Base-by-base conservation (phyloP, 2,888 invertebrate species). In the Hecatera dysodea region DNA sequence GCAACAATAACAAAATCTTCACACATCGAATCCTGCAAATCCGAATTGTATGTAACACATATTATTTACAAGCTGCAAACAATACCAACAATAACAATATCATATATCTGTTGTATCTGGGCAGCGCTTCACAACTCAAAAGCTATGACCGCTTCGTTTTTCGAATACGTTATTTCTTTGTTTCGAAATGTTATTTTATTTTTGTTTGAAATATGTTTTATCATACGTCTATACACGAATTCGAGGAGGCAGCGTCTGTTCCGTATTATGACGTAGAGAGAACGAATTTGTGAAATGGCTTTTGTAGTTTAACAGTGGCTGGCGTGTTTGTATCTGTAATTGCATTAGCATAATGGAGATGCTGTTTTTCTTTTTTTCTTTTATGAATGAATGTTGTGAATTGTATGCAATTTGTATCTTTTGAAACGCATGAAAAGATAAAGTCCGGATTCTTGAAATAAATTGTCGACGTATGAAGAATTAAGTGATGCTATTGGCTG, bases 111-210 rank as follows among this genome's bases (percentile, higher is more conserved):
- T 17, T 56, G 53, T 62, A 65, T 77, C 61, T 59, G 53, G 17
- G 6, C 55, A 57, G 24, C 2, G 39, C 22, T n/a, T 52, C 63
- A 64, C 67, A 55, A n/a, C 61, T 67, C 46, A 8, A 44, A 50
- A 67, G 53, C 61, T 59, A 67, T 59, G 62, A 62, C 46, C 67
- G 67, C 33, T 67, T 24, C 62, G 67, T 55, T 76, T 62, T 72
- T 17, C 65, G 67, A 72, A 81, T 79, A 62, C 65, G 59, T 65
- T 81, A 81, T 72, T 64, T 71, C 77, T 64, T 78, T 81, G 72
- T 81, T 78, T 75, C 42, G 27, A 48, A n/a, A n/a, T 50, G 53
- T 27, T 61, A 44, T 77, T 79, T 61, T 79, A 64, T 72, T 57
- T 75, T 55, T 69, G 50, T 80, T 66, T 80, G 50, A 50, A 80